Percentiles rank a stretch among this genome's conserved stretches.
Evolutionary conservation across 2,113 vertebrate species (phyloP).

Genomic region (Anhinga rufa): DNA sequence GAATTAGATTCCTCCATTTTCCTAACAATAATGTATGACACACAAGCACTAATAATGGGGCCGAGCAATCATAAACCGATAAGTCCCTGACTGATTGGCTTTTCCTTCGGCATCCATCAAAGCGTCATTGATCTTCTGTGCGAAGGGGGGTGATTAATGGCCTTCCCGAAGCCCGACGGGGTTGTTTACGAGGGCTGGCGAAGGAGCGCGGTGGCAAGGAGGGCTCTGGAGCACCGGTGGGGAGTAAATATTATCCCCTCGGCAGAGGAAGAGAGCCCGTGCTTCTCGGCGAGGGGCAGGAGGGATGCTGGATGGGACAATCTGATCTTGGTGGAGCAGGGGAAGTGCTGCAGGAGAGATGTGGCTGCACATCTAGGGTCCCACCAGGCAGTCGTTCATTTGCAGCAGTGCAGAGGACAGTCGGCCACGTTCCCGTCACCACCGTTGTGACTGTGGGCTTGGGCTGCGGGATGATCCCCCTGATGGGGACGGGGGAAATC

Average conservation of each 20-base stretch:
- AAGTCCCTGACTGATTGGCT: conserved; percentile 68
- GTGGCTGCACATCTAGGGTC: fast-evolving
- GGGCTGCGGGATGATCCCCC: neutral
- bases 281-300: neutral
- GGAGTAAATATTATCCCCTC: neutral
- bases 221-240: neutral
- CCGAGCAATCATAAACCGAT: conserved; percentile 74
- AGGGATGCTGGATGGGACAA: fast-evolving
- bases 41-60: conserved; percentile 64
- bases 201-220: neutral
- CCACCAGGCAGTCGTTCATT: fast-evolving
- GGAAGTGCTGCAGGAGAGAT: neutral
- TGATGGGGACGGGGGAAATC: neutral
- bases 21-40: conserved; percentile 59
- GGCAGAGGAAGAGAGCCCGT: neutral
- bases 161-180: neutral
- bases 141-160: conserved; percentile 50
- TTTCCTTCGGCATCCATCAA: conserved; percentile 67
- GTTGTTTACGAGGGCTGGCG: conserved; percentile 32
- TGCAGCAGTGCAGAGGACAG: fast-evolving
- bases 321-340: neutral
- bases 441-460: neutral
- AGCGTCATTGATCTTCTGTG: conserved; percentile 65
- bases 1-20: conserved; percentile 50
- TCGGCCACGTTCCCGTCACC: fast-evolving